These are phyloP conservation scores for Nematolebias whitei DNA, from an alignment of 2,113 vertebrate species.

Conservation along the genomic window DNA sequence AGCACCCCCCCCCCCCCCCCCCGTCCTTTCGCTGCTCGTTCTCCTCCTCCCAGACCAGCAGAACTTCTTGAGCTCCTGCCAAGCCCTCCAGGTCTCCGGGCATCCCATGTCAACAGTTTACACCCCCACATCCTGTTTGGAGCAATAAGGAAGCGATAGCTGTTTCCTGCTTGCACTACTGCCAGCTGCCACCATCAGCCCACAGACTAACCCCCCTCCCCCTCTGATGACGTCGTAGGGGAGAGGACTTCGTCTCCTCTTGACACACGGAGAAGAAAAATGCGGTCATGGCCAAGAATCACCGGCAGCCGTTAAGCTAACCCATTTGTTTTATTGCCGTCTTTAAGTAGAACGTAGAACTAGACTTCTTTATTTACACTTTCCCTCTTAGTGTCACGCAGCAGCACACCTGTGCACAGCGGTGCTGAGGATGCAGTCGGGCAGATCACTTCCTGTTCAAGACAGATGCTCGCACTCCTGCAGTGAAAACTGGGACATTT, in stretches of 20 bases:
- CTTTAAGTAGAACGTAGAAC: no score
- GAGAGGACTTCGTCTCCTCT: conserved; percentile 18
- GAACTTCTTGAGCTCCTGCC: conserved; percentile 62
- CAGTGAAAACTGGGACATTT: conserved; percentile 67
- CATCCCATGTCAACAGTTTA: conserved; percentile 83
- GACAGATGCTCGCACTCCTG: conserved; percentile 54
- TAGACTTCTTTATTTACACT: no score
- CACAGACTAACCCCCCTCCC: conserved; percentile 44
- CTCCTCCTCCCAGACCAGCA: conserved; percentile 15
- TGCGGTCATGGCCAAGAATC: conserved; percentile 19
- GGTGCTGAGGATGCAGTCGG: conserved; percentile 59
- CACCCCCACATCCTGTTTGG: conserved; percentile 83
- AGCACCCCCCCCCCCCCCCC: conserved; percentile 16
- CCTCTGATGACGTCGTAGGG: conserved; percentile 22
- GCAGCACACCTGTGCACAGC: conserved; percentile 40
- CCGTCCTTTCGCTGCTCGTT: conserved; percentile 6
- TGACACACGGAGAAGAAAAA: conserved; percentile 24
- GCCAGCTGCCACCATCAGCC: conserved; percentile 61
- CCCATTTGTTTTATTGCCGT: no score
- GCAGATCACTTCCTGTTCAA: conserved; percentile 75
- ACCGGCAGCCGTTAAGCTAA: conserved; percentile 21
- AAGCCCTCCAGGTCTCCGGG: conserved; percentile 67
- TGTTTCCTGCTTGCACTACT: conserved; percentile 76
- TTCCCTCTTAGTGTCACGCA: conserved; percentile 4
- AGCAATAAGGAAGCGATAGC: conserved; percentile 82